Base-by-base conservation (phyloP, 2,888 invertebrate species). In the Drosophila formosana region DNA sequence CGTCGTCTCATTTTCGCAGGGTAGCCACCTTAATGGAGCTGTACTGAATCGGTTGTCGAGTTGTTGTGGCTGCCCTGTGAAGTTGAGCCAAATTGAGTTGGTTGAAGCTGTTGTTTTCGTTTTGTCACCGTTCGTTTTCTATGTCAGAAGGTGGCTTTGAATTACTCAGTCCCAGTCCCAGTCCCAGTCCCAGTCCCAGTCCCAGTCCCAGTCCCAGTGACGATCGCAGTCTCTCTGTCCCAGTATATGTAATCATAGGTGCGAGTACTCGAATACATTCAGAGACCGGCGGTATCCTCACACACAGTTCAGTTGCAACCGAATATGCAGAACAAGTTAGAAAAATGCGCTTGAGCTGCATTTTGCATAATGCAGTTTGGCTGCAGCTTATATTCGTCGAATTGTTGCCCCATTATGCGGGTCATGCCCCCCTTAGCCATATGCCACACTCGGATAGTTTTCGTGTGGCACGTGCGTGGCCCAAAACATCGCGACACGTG, bases 321-420 rank as follows among this genome's bases (percentile, higher is more conserved):
- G 68, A 78, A 89, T 73, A 80, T 82, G 64, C 75, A 67, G 53
- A 78, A 89, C 82, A 89, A 87, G 78, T 63, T 85, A 68, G 71
- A 85, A 85, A 85, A 87, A 85, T 85, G 88, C 85, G 85, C 85
- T 67, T 58, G 53, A 63, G 72, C 58, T 72, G 88, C 85, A 87
- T 53, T 82, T 84, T 84, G 69, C 64, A 66, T 37, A 37, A 37
- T 56, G 46, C 37, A 28, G 26, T 64, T 76, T 66, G 52, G 43
- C 52, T 46, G 43, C 47, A 50, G 51, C 32, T 60, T 67, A 34
- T 47, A 46, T 66, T 51, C 18, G 41, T 51, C 18, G 41, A 41
- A 18, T 46, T 52, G 23, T 67, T 57, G 56, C 8, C 60, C 6
- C 26, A 50, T 11, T 76, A 82, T 82, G 82, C 82, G 82, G 82